A percentile compares a stretch with the other conserved stretches of the same genome.
Evolutionary conservation across 1,140 invertebrate genomes (phyloP).

Genomic region (Lordiphosa collinella): DNA sequence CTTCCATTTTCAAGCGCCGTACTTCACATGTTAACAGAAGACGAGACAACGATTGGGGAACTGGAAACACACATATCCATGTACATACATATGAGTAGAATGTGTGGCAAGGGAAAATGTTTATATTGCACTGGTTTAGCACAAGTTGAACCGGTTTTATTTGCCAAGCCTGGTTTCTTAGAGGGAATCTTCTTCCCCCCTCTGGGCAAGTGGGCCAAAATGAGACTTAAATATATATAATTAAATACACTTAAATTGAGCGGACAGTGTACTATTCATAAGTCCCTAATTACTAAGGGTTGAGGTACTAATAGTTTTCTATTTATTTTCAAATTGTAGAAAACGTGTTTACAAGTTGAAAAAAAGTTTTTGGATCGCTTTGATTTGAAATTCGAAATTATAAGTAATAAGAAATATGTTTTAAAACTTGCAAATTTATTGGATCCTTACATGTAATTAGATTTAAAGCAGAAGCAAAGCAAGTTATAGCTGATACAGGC

Average conservation of each 20-base stretch:
- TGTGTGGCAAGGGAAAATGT: slow-evolving; percentile 37
- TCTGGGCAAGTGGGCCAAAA: background rate
- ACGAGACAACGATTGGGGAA: slow-evolving; percentile 20
- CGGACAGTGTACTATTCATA: background rate
- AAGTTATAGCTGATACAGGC: too few species aligned
- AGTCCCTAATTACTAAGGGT: too few species aligned
- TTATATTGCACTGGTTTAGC: slow-evolving; percentile 35
- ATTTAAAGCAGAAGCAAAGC: too few species aligned
- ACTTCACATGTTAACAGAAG: slow-evolving; percentile 44
- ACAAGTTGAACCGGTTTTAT: slow-evolving; percentile 49
- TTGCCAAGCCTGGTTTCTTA: slow-evolving; percentile 30
- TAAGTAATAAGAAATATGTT: too few species aligned
- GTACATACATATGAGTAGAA: slow-evolving; percentile 13
- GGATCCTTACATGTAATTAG: too few species aligned
- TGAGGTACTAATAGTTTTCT: too few species aligned
- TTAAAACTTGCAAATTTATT: too few species aligned
- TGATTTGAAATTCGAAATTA: too few species aligned
- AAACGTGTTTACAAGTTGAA: too few species aligned
- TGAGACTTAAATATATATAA: slow-evolving; percentile 46
- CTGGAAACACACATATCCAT: slow-evolving; percentile 29
- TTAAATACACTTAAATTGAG: slow-evolving; percentile 60
- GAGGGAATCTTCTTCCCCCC: slow-evolving; percentile 3
- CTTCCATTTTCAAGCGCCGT: slow-evolving; percentile 61
- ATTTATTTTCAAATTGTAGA: too few species aligned
- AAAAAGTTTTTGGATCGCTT: too few species aligned